Evolutionary conservation across 2,113 vertebrate species (phyloP).

Genomic region (Phodopus roborovskii): DNA sequence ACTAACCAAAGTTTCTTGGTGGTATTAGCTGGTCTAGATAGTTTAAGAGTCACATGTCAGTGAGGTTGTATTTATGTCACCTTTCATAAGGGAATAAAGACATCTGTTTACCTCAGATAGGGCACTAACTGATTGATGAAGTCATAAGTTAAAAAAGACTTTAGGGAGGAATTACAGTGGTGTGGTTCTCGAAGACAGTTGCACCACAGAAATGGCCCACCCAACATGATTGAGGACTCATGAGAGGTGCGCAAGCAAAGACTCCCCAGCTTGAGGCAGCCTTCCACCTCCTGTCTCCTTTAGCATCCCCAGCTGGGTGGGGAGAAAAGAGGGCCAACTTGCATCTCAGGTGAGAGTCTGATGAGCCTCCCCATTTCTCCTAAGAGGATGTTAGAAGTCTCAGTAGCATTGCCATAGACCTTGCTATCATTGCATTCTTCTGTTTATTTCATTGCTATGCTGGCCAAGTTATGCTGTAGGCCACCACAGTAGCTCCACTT

Average conservation of each 20-base stretch:
- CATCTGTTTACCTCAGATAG: neutral
- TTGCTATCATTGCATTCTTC: neutral
- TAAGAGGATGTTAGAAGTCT: neutral
- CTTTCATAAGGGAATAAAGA: neutral
- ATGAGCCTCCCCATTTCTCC: neutral
- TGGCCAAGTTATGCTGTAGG: neutral
- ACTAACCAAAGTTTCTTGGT: neutral
- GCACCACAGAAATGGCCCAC: neutral
- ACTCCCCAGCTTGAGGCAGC: neutral
- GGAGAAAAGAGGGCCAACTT: neutral
- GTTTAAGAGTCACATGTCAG: neutral
- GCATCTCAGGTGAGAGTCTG: neutral
- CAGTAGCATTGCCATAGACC: neutral
- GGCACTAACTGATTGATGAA: neutral
- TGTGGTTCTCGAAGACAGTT: neutral
- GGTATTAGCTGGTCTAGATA: neutral
- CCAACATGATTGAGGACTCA: neutral
- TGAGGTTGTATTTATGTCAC: neutral
- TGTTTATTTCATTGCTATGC: neutral
- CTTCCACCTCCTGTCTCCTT: neutral
- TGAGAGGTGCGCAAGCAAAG: neutral
- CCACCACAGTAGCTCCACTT: neutral
- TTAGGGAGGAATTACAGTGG: neutral
- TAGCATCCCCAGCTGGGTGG: neutral
- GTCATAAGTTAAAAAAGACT: neutral